Conservation (phyloP, 2,113 vertebrate genomes). For the Shinisaurus crocodilurus region DNA sequence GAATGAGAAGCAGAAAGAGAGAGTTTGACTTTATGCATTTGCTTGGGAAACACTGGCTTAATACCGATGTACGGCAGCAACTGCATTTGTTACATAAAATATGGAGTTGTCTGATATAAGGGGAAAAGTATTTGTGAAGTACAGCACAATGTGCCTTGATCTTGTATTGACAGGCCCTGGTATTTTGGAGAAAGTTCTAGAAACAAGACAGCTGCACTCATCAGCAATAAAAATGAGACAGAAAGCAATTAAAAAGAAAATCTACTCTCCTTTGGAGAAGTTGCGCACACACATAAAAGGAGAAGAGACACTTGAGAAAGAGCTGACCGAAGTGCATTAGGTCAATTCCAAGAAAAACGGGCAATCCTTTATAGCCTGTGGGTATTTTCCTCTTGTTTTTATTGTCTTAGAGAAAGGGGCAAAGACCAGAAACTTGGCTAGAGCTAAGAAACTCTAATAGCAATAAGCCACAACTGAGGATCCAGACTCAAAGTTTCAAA, state of each 20-base stretch:
- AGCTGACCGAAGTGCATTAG: not conserved
- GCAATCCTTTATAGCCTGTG: not conserved
- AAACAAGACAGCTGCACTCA: not conserved
- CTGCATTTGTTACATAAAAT: not conserved
- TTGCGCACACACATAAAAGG: not conserved
- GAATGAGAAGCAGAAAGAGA: no score
- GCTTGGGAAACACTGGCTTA: not conserved
- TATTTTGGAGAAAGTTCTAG: no score
- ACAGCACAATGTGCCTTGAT: not conserved
- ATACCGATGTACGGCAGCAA: not conserved
- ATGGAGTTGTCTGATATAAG: not conserved
- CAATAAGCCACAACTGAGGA: not conserved
- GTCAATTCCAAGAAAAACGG: not conserved
- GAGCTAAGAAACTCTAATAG: not conserved
- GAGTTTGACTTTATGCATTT: not conserved
- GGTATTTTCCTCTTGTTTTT: not conserved
- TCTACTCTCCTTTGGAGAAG: not conserved
- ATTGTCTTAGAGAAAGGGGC: not conserved
- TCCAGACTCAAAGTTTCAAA: not conserved
- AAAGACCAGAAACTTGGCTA: not conserved
- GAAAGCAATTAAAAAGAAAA: not conserved
- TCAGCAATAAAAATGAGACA: not conserved
- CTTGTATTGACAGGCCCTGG: not conserved
- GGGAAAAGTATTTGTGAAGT: not conserved
- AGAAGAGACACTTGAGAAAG: not conserved